Evolutionary conservation across 1,140 invertebrate genomes (phyloP), one percentile per base, ranked within the genome.

Genomic region (Drosophila teissieri): DNA sequence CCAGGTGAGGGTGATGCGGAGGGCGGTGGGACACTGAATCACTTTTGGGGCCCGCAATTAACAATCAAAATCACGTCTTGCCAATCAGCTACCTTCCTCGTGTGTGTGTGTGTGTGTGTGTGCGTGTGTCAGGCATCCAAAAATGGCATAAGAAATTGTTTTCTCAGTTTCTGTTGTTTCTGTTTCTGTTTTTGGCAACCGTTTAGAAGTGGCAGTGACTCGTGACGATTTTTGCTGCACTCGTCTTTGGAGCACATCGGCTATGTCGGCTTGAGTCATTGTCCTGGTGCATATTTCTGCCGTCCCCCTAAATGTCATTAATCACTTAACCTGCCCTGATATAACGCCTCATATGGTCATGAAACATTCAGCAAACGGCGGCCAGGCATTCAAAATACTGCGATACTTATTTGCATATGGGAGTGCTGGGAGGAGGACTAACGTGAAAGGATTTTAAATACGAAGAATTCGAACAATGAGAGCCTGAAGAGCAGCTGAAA

Each of bases 61-160:
- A 67, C 58, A 63, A 49, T 31, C 31, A 80, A 85, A 84, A 85
- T 85, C 81, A 88, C 73, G 74, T 81, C 64, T 88, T 74, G 69
- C 37, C 79, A 82, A 78, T 75, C 74, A 63, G 52, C 57, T 44
- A 56, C 37, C 22, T 37, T 62, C 56, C n/a, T 8, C 36, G 54
- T 64, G 37, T 36, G 11, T 39, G 44, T 44, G 54, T 74, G 37
- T 36, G 11, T 39, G 54, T 12, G 12, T 45, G 48, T 34, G 62
- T 69, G 61, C 52, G 52, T 55, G 27, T 51, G 52, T 74, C 36
- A 64, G 58, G 70, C 74, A 61, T 63, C 82, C 83, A 76, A 82
- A 86, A 82, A 86, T 88, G 82, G 82, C 63, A 73, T 64, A 79
- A 64, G 42, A 80, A 72, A 73, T 65, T 27, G 48, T 40, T 52